These are phyloP conservation scores for Holocentrus rufus DNA, from an alignment of 2,797 vertebrate genomes.

Conservation along the genomic window DNA sequence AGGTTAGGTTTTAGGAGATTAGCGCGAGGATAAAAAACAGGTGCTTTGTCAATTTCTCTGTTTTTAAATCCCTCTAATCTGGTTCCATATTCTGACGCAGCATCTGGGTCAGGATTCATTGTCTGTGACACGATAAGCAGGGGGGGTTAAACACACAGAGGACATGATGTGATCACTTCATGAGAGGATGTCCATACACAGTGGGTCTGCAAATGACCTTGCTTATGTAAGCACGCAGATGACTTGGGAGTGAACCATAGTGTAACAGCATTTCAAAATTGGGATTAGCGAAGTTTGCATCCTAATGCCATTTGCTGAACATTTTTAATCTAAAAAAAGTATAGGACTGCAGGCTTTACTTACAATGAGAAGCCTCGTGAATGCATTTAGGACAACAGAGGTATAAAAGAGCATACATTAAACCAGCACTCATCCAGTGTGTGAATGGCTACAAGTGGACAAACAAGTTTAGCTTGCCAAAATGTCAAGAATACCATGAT, in stretches of 20 bases:
- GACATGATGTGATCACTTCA: conserved; percentile 62
- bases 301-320: conserved; percentile 43
- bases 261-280: conserved; percentile 42
- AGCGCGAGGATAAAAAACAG: conserved; percentile 70
- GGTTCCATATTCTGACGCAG: conserved; percentile 57
- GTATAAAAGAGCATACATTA: conserved; percentile 12
- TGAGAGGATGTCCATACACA: conserved; percentile 46
- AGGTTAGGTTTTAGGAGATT: conserved; percentile 76
- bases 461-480: conserved; percentile 13
- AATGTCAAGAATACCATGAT: neutral
- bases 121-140: conserved; percentile 69
- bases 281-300: conserved; percentile 35
- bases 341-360: conserved; percentile 43
- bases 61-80: conserved; percentile 78
- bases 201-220: conserved; percentile 42
- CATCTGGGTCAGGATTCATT: conserved; percentile 67
- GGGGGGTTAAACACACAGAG: conserved; percentile 57
- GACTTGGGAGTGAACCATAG: conserved; percentile 50
- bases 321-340: conserved; percentile 46
- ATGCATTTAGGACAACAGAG: conserved; percentile 3
- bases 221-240: conserved; percentile 47
- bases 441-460: neutral
- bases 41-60: conserved; percentile 74
- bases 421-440: conserved; percentile 14
- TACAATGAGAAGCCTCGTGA: conserved; percentile 40